Evolutionary conservation across 2,888 invertebrate genomes (phyloP), one percentile per base, ranked within the genome.

Genomic region (Scaptomyza reducta): DNA sequence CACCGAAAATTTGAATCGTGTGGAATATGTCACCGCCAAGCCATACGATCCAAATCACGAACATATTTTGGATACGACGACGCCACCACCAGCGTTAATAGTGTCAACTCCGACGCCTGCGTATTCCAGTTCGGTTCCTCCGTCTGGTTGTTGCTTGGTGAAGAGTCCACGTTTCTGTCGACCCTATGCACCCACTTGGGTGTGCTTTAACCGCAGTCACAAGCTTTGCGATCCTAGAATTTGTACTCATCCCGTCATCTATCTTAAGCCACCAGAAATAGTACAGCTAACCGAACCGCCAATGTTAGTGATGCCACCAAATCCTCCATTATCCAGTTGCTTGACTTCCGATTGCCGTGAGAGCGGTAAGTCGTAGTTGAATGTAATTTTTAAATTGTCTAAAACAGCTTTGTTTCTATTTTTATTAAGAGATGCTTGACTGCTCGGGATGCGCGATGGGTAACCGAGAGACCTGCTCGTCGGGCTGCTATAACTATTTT

Each of bases 271-370:
- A 3, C 80, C 86, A 1, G 50, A 72, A 29, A 44, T 79, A 3
- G 76, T 77, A 1, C 27, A 78, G 22, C 25, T 55, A 0, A 60
- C 66, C 7, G 50, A 78, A 10, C 74, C 72, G 0, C 74, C 71
- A 4, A 14, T 80, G 35, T 42, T 89, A 14, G 68, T 89, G 6
- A 89, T 89, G 87, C 90, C 89, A 1, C 90, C 89, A 1, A 83
- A 83, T 70, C 89, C 89, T 7, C 86, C 87, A 10, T 41, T 78
- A 9, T 14, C 55, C 9, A 79, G 35, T 3, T 90, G 89, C 58
- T 31, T 44, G 14, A 70, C 67, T 7, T 18, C 67, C 7, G 72
- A 74, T 4, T 90, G 90, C 40, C 45, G 40, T 4, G 78, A 68
- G 9, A 66, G 62, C 40, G 69, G 89, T 85, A 46, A 71, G 77